phyloP scores from a whole-genome alignment of 2,113 vertebrate species.

The Morone chrysops region DNA sequence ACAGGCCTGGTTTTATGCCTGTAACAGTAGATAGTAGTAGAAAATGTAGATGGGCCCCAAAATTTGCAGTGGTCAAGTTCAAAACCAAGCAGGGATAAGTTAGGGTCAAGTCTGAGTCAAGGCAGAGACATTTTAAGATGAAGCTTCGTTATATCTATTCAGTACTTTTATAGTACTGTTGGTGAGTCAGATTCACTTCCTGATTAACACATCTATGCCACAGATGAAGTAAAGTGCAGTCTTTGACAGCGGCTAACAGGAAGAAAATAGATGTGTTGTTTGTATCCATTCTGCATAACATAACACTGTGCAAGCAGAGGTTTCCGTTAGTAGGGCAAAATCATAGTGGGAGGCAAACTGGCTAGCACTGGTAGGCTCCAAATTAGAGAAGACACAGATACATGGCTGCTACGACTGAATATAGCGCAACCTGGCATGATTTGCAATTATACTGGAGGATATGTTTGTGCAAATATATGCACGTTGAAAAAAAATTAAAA shows the following conservation, averaged over 20 bases:
- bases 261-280: neutral
- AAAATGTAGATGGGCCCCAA: neutral
- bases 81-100: neutral
- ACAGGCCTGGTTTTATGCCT: neutral
- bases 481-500: neutral
- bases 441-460: too few species aligned
- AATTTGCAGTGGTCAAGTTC: neutral
- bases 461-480: neutral
- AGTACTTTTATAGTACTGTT: neutral
- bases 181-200: neutral
- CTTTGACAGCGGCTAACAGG: neutral
- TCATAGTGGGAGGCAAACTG: conserved; percentile 29
- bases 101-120: neutral
- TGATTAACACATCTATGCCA: neutral
- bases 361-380: neutral
- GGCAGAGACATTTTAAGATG: neutral
- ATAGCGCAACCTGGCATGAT: neutral
- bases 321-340: conserved; percentile 5
- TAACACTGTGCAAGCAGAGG: neutral
- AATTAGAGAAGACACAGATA: neutral
- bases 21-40: neutral
- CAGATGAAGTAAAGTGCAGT: neutral
- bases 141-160: neutral
- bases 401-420: neutral
- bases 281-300: neutral